Evolutionary conservation across 2,113 vertebrate species (phyloP), one percentile per base, ranked within the genome.

Genomic region (Telmatochromis brichardi): DNA sequence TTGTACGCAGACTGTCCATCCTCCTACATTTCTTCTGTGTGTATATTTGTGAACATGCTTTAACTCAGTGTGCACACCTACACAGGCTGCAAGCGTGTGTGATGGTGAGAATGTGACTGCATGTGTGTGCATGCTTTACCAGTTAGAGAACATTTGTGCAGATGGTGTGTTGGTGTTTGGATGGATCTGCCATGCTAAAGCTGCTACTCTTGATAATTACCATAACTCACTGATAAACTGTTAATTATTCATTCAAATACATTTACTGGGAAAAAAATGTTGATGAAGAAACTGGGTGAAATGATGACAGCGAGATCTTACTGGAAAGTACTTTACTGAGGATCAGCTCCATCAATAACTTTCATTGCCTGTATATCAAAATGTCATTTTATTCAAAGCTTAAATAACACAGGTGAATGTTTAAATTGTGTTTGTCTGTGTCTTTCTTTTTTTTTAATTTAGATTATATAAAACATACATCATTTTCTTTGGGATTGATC

Each of bases 111-210:
- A 35, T 63, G 42, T 26, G 35, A 45, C 11, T 89, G 51, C 47
- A 47, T 84, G 63, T 57, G 81, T 81, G 76, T 60, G 58, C 28
- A 28, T 83, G 84, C 51, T 83, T 33, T 37, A 71, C 7, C 50
- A 79, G 79, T 73, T 73, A 73, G 63, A 84, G 85, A 88, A 92
- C 83, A 89, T 89, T 92, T 51, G 85, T 92, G 63, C 92, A 93
- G 92, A 93, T 92, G 92, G 92, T 86, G 85, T 92, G 89, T 92
- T 92, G 89, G 89, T 90, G 90, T 92, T 90, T 86, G 88, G 89
- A 88, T 80, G 76, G 60, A 33, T 80, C 76, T 47, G 51, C 35
- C 57, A 50, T 85, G 68, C 63, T 78, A 63, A 63, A 55, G 65
- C 90, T 90, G 81, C 50, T 65, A 50, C 85, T 86, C 53, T 76